Evolutionary conservation across 2,888 invertebrate genomes (phyloP), one percentile per base, ranked within the genome.

Genomic region (Pristionchus japonicus): DNA sequence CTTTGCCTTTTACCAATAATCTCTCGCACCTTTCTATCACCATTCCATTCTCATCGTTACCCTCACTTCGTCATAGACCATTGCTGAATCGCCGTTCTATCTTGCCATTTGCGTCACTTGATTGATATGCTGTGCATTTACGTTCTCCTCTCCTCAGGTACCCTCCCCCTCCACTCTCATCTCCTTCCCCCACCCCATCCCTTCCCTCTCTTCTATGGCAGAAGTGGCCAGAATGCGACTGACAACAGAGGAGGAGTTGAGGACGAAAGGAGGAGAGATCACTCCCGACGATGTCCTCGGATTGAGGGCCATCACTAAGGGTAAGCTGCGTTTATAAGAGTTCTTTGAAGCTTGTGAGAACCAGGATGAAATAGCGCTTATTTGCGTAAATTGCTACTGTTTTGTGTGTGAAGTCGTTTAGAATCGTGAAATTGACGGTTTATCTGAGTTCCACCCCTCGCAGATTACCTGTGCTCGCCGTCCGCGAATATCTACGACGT

Each of bases 401-500:
- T n/a, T n/a, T n/a, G n/a, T n/a, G n/a, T n/a, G n/a, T n/a, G n/a
- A n/a, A n/a, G n/a, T n/a, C n/a, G n/a, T n/a, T n/a, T n/a, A n/a
- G n/a, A n/a, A n/a, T n/a, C n/a, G n/a, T n/a, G n/a, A n/a, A n/a
- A n/a, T n/a, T n/a, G n/a, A n/a, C n/a, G n/a, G n/a, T n/a, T n/a
- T n/a, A n/a, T n/a, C n/a, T n/a, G n/a, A n/a, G n/a, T n/a, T n/a
- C n/a, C n/a, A n/a, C n/a, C n/a, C n/a, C n/a, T n/a, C n/a, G 70
- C 94, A 96, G 96, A 95, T 92, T 99, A 98, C 95, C 96, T 99
- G 89, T 98, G 98, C 95, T 96, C 97, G 89, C 97, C 98, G 31
- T 98, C 98, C 94, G 98, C 98, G 49, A 99, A 99, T 95, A 96
- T 98, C 91, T 99, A 97, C 95, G 98, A 98, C 94, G 99, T 99